These are phyloP conservation scores for Chaetorhynchus papuensis DNA, from an alignment of 2,113 vertebrate species.

Conservation along the genomic window DNA sequence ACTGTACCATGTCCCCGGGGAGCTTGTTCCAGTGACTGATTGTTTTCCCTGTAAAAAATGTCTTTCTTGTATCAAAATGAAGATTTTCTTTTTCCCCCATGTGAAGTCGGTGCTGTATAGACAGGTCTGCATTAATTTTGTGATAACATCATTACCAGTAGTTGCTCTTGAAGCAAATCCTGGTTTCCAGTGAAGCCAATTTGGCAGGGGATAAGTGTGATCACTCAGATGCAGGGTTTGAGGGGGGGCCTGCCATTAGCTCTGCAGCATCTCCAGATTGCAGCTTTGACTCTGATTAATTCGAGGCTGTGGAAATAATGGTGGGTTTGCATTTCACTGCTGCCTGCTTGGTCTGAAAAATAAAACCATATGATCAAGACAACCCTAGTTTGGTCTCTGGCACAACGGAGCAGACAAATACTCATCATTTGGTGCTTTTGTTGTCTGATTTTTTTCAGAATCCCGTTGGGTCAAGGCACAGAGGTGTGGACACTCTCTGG, in stretches of 20 bases:
- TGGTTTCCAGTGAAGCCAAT: neutral
- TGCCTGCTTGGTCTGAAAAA: neutral
- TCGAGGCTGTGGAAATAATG: neutral
- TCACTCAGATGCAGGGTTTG: neutral
- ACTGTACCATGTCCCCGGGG: neutral
- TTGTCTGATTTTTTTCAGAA: neutral
- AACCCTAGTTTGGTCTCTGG: neutral
- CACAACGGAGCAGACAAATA: neutral
- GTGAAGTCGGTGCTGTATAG: neutral
- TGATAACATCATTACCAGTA: neutral
- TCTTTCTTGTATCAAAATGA: neutral
- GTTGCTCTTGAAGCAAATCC: neutral
- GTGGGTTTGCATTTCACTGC: neutral
- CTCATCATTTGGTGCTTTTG: neutral
- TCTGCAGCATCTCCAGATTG: neutral
- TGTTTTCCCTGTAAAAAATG: neutral
- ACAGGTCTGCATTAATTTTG: neutral
- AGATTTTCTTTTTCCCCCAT: rapidly evolving
- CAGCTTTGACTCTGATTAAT: neutral
- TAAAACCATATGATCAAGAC: neutral
- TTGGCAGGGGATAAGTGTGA: neutral
- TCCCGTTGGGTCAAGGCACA: neutral
- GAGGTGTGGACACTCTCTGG: neutral
- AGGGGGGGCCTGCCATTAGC: neutral
- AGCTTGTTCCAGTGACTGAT: neutral